Base-by-base conservation (phyloP, 2,797 vertebrate species). In the Centroberyx gerrardi region DNA sequence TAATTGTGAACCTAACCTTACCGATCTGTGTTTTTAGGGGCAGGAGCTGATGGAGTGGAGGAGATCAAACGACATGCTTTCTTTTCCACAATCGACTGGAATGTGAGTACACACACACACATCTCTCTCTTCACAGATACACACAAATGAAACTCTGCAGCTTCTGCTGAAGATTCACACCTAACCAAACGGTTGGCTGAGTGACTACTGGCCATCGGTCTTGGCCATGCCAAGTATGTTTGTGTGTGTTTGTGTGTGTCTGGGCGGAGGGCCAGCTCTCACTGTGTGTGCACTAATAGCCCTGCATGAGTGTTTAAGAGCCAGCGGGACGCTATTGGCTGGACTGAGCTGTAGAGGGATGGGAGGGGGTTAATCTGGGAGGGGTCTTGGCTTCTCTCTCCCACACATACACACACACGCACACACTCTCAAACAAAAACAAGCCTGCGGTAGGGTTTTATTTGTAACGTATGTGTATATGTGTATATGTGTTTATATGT, bases 31-130 rank as follows among this genome's bases (percentile, higher is more conserved):
- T 90, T 63, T 90, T 48, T 71, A 99, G 98, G 98, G 76, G 98
- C 98, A 4, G 98, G 98, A 72, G 94, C 97, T 54, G 97, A 99
- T 85, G 97, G 98, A 22, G 97, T 99, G 89, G 98, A 99, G 90
- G 98, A 99, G 95, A 99, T 99, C 89, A 99, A 99, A 94, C 96
- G 96, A 51, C 98, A 99, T 80, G 94, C 96, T 40, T 99, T 99
- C 92, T 99, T 99, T 94, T 96, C 97, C 84, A 99, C 97, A 82
- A 96, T 99, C 90, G 98, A 99, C 95, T 99, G 98, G 98, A 99
- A 98, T 92, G 98, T 99, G 90, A 97, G 98, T 94, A 4, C 46
- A 12, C 44, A 40, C 44, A 40, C 61, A 49, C 68, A 72, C 62
- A 36, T 17, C 46, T 10, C 17, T 33, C 29, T 28, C 27, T 2